phyloP scores from a whole-genome alignment of 1,140 invertebrate genomes.

The Drosophila lacertosa region DNA sequence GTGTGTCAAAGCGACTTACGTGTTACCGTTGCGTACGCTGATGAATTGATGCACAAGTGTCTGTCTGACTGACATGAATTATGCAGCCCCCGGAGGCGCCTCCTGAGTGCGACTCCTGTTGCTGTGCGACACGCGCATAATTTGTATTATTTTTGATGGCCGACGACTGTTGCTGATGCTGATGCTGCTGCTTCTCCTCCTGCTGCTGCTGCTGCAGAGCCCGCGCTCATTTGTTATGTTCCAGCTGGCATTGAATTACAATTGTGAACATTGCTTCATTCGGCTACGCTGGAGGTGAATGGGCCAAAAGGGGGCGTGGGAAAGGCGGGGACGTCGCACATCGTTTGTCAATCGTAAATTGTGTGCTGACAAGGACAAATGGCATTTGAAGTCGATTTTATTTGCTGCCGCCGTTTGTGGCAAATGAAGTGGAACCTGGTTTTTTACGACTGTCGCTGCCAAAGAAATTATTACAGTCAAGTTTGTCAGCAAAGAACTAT shows the following conservation, averaged over 20 bases:
- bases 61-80: slow-evolving; percentile 25
- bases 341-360: slow-evolving; percentile 75
- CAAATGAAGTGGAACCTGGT: slow-evolving; percentile 65
- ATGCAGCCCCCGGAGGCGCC: slow-evolving; percentile 16
- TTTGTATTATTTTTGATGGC: slow-evolving; percentile 61
- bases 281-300: background rate
- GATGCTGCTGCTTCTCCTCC: background rate
- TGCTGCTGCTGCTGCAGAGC: background rate
- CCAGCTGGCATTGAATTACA: slow-evolving; percentile 54
- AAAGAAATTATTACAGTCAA: slow-evolving; percentile 39
- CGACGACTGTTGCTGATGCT: slow-evolving; percentile 32
- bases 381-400: slow-evolving; percentile 69
- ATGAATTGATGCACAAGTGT: slow-evolving; percentile 51
- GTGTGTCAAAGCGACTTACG: slow-evolving; percentile 29
- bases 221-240: slow-evolving; percentile 44
- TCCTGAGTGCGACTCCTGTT: slow-evolving; percentile 17
- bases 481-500: slow-evolving; percentile 7
- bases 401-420: slow-evolving; percentile 60
- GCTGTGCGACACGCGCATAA: slow-evolving; percentile 51
- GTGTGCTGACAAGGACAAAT: slow-evolving; percentile 73
- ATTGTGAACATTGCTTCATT: slow-evolving; percentile 34
- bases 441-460: slow-evolving; percentile 36
- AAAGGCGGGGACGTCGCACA: slow-evolving; percentile 22
- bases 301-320: background rate
- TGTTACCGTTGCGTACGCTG: slow-evolving; percentile 32